Conservation (phyloP, 1,140 invertebrate genomes). For the Drosophila erecta region DNA sequence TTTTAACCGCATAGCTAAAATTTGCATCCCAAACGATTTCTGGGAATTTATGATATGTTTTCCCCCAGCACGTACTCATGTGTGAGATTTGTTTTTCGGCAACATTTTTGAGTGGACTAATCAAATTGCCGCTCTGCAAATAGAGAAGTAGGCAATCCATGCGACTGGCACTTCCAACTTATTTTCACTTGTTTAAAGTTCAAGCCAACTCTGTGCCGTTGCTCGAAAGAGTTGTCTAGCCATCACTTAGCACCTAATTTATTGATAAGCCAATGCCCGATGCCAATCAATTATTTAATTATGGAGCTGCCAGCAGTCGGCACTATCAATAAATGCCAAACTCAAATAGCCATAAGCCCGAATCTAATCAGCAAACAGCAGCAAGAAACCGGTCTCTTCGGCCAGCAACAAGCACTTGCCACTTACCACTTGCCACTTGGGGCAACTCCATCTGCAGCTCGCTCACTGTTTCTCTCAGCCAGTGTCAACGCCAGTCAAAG, state of each 20-base stretch:
- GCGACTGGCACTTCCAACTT: background rate
- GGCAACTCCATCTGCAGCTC: constrained; percentile 12
- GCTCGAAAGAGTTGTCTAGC: constrained; percentile 10
- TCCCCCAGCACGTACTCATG: constrained; percentile 33
- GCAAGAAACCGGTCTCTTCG: constrained; percentile 11
- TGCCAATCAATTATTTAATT: constrained; percentile 68
- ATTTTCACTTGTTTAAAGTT: constrained; percentile 4
- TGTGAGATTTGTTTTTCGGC: constrained; percentile 52
- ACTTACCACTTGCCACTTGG: constrained; percentile 50
- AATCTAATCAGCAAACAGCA: constrained; percentile 78
- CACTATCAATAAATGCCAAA: constrained; percentile 67
- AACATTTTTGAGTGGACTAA: constrained; percentile 21
- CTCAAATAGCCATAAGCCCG: constrained; percentile 62
- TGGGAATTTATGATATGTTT: constrained; percentile 23
- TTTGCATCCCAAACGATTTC: constrained; percentile 18
- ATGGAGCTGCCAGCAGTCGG: constrained; percentile 24
- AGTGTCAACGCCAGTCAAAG: constrained; percentile 61
- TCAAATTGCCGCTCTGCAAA: constrained; percentile 10
- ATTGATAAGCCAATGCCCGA: constrained; percentile 48
- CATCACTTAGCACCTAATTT: constrained; percentile 46
- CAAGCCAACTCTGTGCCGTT: background rate
- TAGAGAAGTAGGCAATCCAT: background rate
- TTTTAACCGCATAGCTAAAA: constrained; percentile 30
- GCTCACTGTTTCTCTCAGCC: constrained; percentile 18
- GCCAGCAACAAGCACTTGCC: constrained; percentile 62